Conservation (phyloP, 2,888 invertebrate species). For the Malachius bipustulatus region DNA sequence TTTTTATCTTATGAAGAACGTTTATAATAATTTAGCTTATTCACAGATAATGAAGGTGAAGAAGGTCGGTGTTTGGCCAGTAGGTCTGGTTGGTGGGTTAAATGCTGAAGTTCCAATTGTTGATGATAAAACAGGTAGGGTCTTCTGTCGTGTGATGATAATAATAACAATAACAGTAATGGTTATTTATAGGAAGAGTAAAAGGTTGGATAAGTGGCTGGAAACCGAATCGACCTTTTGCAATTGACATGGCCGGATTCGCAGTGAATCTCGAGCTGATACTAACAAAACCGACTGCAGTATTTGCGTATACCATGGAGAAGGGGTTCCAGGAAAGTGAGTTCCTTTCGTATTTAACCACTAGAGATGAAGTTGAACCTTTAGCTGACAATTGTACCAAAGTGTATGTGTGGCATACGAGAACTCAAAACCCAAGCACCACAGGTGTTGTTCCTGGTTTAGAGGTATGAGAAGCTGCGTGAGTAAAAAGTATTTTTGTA, state of each 20-base stretch:
- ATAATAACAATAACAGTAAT: not conserved
- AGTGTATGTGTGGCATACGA: constrained; percentile 98
- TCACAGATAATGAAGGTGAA: constrained; percentile 68
- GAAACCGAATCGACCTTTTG: constrained; percentile 85
- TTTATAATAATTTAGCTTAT: constrained; percentile 14
- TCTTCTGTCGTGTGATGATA: not conserved
- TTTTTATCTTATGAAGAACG: constrained; percentile 4
- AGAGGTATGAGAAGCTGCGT: constrained; percentile 34
- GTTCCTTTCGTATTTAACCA: constrained; percentile 62
- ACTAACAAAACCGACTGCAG: constrained; percentile 55
- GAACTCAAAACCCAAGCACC: constrained; percentile 80
- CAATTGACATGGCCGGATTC: constrained; percentile 97
- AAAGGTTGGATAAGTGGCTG: constrained; percentile 63
- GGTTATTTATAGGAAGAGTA: constrained; percentile 39
- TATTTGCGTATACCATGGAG: constrained; percentile 73
- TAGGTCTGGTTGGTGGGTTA: constrained; percentile 90
- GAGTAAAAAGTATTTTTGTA: too few species aligned
- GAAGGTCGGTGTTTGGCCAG: constrained; percentile 87
- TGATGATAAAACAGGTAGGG: constrained; percentile 41
- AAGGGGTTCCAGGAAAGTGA: constrained; percentile 85
- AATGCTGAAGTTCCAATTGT: constrained; percentile 84
- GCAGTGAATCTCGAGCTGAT: constrained; percentile 72
- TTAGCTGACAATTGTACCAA: constrained; percentile 83
- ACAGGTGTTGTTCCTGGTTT: constrained; percentile 48
- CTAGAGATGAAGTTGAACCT: constrained; percentile 72